phyloP scores from a whole-genome alignment of 1,140 invertebrate species.

The Paraescarpia echinospica region DNA sequence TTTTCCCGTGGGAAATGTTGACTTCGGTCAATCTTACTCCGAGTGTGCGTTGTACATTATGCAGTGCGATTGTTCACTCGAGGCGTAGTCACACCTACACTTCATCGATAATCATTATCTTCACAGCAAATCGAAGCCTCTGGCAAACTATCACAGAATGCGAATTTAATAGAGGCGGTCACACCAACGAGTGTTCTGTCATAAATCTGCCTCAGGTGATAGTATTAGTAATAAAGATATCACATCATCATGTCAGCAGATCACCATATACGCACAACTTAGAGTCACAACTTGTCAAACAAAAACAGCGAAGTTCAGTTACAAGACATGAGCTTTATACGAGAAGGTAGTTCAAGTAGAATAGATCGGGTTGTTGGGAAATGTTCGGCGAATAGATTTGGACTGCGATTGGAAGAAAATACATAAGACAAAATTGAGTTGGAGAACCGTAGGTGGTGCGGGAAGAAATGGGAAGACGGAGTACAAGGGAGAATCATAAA shows the following conservation, averaged over 20 bases:
- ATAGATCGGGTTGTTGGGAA: neutral
- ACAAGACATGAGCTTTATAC: neutral
- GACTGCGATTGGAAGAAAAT: neutral
- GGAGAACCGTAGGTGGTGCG: neutral
- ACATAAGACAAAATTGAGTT: neutral
- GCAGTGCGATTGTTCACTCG: neutral
- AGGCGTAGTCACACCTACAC: neutral
- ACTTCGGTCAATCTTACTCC: neutral
- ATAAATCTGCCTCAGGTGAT: neutral
- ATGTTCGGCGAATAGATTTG: neutral
- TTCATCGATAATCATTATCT: neutral
- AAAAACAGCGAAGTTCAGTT: neutral
- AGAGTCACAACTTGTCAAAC: neutral
- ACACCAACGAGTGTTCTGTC: neutral
- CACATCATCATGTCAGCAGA: neutral
- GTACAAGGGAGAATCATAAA: neutral
- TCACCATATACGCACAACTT: neutral
- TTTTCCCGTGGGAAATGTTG: neutral
- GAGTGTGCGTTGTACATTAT: neutral
- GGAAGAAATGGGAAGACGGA: neutral
- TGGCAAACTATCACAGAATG: neutral
- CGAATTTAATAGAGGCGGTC: neutral
- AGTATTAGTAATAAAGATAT: neutral
- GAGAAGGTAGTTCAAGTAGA: neutral
- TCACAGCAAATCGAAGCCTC: neutral